Conservation (phyloP, 2,797 vertebrate genomes). For the Diceros bicornis region DNA sequence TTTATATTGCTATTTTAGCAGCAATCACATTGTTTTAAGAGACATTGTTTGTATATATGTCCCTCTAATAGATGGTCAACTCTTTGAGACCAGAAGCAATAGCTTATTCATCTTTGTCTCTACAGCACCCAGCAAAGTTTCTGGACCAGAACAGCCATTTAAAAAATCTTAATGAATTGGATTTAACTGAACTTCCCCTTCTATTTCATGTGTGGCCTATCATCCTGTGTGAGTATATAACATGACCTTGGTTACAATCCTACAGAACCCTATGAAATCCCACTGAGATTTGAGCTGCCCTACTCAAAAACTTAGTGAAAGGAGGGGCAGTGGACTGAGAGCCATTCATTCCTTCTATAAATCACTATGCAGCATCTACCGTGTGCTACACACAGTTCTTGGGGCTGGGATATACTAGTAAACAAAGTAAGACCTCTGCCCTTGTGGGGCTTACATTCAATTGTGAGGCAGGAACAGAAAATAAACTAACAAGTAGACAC, state of each 20-base stretch:
- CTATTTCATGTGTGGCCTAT: neutral
- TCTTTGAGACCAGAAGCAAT: neutral
- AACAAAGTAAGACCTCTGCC: neutral
- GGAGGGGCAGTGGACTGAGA: neutral
- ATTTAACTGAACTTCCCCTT: neutral
- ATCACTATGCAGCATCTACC: neutral
- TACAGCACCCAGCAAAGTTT: neutral
- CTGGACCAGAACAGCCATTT: neutral
- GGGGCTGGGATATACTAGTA: neutral
- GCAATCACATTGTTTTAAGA: neutral
- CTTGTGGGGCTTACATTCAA: neutral
- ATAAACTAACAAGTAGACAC: neutral
- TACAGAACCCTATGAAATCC: neutral
- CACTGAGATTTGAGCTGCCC: neutral
- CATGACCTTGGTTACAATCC: neutral
- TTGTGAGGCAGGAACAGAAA: neutral
- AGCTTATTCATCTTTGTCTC: neutral
- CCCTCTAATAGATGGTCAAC: neutral
- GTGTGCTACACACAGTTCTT: neutral
- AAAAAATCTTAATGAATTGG: neutral
- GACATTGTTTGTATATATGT: neutral
- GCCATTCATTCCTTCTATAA: neutral
- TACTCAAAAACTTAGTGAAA: constrained; percentile 2
- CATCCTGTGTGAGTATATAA: neutral
- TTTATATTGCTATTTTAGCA: neutral